These are phyloP conservation scores for Hetaerina titia DNA, from an alignment of 2,888 invertebrate genomes.

Conservation along the genomic window DNA sequence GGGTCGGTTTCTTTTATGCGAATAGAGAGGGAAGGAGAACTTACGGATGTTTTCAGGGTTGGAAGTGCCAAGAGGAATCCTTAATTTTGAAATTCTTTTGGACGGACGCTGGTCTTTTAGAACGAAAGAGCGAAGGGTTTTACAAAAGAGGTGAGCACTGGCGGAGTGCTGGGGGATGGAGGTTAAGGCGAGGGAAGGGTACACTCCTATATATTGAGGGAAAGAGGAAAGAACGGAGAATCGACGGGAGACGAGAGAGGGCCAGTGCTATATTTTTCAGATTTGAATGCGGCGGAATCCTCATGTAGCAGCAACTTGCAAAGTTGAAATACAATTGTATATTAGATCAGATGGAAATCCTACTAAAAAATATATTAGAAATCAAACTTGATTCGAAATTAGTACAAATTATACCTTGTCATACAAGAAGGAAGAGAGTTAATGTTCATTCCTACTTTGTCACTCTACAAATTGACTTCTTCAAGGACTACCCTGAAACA, in stretches of 20 bases:
- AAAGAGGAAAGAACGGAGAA: not conserved
- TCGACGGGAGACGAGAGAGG: too few species aligned
- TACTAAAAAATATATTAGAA: too few species aligned
- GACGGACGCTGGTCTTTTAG: slow-evolving; percentile 1
- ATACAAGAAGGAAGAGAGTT: too few species aligned
- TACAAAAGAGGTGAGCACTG: not conserved
- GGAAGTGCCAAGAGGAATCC: slow-evolving; percentile 13
- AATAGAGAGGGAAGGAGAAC: not conserved
- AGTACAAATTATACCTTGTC: too few species aligned
- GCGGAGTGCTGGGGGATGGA: not conserved
- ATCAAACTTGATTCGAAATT: too few species aligned
- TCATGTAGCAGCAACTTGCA: not conserved
- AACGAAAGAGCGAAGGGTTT: not conserved
- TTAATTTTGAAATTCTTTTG: slow-evolving; percentile 19
- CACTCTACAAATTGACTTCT: too few species aligned
- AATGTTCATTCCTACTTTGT: too few species aligned
- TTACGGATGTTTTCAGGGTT: not conserved
- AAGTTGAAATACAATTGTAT: too few species aligned
- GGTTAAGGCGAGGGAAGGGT: not conserved
- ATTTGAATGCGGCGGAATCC: not conserved
- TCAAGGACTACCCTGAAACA: too few species aligned
- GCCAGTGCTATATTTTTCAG: too few species aligned
- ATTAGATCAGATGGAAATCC: too few species aligned
- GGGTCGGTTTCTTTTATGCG: not conserved
- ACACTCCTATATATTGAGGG: too few species aligned